Base-by-base conservation (phyloP, 2,888 invertebrate species). In the Cheilosia impressa region DNA sequence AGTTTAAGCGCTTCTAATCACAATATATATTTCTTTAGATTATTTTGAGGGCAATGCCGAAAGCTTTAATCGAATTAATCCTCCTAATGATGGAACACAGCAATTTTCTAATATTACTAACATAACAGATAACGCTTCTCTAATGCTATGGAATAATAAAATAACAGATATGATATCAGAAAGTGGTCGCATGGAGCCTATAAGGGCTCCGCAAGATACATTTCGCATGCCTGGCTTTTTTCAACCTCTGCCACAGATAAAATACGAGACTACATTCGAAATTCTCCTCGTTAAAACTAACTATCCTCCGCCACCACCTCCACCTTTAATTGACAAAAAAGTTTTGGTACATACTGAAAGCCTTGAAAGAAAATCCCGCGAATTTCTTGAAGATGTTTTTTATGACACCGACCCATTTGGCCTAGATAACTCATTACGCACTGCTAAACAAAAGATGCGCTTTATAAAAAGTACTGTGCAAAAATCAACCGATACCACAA, bases 141-240 rank as follows among this genome's bases (percentile, higher is more conserved):
- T 92, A 89, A 88, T 87, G 80, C 89, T 90, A 80, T 91, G 92
- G 92, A 90, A 91, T 88, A 90, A 89, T 69, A 88, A 89, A 68
- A 81, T 91, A 71, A 88, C 89, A 57, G 88, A 88, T 78, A 90
- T 88, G 79, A 60, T 76, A 52, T 57, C 63, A 50, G 65, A 68
- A 41, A 52, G 62, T 27, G 63, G 9, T 6, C 27, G 34, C 19
- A 52, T 19, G 43, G 90, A 88, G 41, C 89, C 90, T 38, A 89
- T 89, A 43, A 89, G 89, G 22, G 89, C 90, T 53, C 90, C 92
- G n/a, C 91, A 92, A 27, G 88, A 91, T 80, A 89, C 88, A 78
- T 87, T 90, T 75, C 91, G 91, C 87, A 92, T 92, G 92, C 92
- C 92, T 71, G 92, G 92, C 89, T 92, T 92, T 78, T 92, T 92